These are phyloP conservation scores for Poliocrania exsul DNA, from an alignment of 2,797 vertebrate species.

Conservation along the genomic window DNA sequence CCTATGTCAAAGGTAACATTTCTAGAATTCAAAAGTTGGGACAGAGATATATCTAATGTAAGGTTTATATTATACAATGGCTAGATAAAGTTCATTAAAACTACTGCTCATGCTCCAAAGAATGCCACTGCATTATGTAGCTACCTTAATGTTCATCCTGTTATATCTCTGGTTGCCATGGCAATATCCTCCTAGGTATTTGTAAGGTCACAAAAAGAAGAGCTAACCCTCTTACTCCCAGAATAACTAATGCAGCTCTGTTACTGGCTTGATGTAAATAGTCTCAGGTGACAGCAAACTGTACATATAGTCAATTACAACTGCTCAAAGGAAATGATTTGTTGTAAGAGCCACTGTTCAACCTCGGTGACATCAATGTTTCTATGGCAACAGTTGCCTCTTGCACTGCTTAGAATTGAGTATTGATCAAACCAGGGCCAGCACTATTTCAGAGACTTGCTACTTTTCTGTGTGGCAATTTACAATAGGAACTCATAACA, in stretches of 20 bases:
- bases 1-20: not conserved
- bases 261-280: conserved; percentile 91
- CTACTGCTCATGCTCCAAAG: conserved; percentile 55
- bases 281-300: conserved; percentile 91
- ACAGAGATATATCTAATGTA: conserved; percentile 33
- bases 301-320: conserved; percentile 96
- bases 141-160: conserved; percentile 72
- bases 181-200: conserved; percentile 88
- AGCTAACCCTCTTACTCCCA: conserved; percentile 83
- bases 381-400: conserved; percentile 91
- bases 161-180: conserved; percentile 85
- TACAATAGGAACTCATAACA: conserved; percentile 91
- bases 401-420: conserved; percentile 96
- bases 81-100: conserved; percentile 74
- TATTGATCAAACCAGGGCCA: conserved; percentile 94
- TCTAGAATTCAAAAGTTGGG: not conserved
- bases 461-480: conserved; percentile 91
- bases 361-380: conserved; percentile 96
- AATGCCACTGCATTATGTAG: conserved; percentile 65
- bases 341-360: conserved; percentile 91
- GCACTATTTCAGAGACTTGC: conserved; percentile 90
- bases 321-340: conserved; percentile 98
- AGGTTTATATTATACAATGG: not conserved
- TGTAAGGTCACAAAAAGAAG: conserved; percentile 88
- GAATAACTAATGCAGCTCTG: conserved; percentile 92